Base-by-base conservation (phyloP, 2,888 invertebrate genomes). In the Drosophila histrio region DNA sequence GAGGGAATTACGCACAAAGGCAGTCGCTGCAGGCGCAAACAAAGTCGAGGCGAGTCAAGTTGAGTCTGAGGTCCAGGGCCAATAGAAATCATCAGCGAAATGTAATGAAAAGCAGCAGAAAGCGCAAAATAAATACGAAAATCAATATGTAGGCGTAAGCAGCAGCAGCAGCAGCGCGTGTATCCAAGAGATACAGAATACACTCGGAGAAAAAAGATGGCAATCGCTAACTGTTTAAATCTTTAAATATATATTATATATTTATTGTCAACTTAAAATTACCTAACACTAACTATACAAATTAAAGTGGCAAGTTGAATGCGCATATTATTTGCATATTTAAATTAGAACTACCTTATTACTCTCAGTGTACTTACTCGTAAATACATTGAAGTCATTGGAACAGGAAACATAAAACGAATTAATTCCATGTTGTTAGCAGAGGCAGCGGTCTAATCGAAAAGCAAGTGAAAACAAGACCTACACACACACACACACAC, bases 131-230 rank as follows among this genome's bases (percentile, higher is more conserved):
- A 87, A 87, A 87, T 84, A 74, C 79, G 62, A 84, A 85, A 85
- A 87, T 85, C 84, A 87, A 87, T 85, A 87, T 82, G 87, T 84
- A 82, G 84, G 84, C 84, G 87, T 84, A 84, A 76, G 84, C 69
- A 75, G 77, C 62, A 69, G 79, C 77, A 66, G 72, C 54, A 39
- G 41, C 32, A 39, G 46, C 24, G 39, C 21, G 43, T 52, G 59
- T 63, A 66, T 72, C 72, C 73, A 54, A 38, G 21, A 82, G 77
- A 61, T 70, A 83, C 76, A 77, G 66, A 65, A 15, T 32, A 34
- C 52, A 41, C 34, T 26, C n/a, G n/a, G 59, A 11, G 13, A 34
- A 21, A 22, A 53, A 39, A 39, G 34, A 1, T 17, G 8, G 17
- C 8, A 8, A 24, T n/a, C n/a, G n/a, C n/a, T n/a, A n/a, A n/a